Base-by-base conservation (phyloP, 2,113 vertebrate genomes). In the Daphoenositta chrysoptera region DNA sequence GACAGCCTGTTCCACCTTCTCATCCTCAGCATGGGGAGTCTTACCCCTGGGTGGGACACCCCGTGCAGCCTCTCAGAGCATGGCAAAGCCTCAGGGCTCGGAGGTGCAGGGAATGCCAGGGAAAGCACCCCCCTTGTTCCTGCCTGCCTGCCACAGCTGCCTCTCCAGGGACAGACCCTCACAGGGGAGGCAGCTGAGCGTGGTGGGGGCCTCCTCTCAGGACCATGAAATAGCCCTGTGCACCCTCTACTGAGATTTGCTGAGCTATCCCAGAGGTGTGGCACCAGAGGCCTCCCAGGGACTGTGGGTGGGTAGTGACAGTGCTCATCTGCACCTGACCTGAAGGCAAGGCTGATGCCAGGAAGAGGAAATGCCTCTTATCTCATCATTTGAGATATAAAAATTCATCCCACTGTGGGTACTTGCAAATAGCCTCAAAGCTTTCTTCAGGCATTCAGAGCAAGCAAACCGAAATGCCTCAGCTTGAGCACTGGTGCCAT, bases 81-180 rank as follows among this genome's bases (percentile, higher is more conserved):
- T 1, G 1, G 40, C 11, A 21, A 53, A 39, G 30, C 56, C 50
- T 24, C 28, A 2, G 1, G 1, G 35, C 48, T 58, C 0, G 0
- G 21, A n/a, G 13, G 4, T 31, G 23, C 4, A 2, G 48, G 30
- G 48, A 68, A 33, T 30, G 6, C 48, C 58, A 35, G 30, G 61
- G 39, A 71, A 63, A 2, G 3, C 44, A 66, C 39, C 10, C 26
- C 40, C 9, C 7, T 50, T 26, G 23, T 48, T 13, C 30, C 39
- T 10, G 37, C 11, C 53, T 4, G 3, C 39, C n/a, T 76, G 47
- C n/a, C 73, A 63, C 47, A 42, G 47, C 78, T 58, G 42, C 30
- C 42, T 33, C 78, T 70, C 24, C 12, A 23, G 57, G 61, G 70
- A 57, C 24, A 90, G 56, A 33, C 31, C 6, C 0, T 21, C 35